phyloP scores from a whole-genome alignment of 2,888 invertebrate species.

The Athetis lepigone region DNA sequence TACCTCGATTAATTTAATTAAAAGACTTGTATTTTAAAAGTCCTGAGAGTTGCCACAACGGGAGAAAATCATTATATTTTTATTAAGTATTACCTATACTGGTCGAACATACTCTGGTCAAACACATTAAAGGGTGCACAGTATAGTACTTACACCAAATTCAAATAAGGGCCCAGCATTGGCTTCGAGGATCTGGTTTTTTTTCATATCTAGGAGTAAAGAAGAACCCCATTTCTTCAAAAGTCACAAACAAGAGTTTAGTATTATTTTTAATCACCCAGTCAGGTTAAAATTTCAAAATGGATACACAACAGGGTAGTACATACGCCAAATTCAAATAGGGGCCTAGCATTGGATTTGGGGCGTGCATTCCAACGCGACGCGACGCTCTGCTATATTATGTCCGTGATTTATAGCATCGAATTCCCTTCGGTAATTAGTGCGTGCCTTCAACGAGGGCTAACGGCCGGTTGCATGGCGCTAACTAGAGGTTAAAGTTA shows the following conservation, averaged over 20 bases:
- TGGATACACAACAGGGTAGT: slow-evolving; percentile 27
- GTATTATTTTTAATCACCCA: background rate
- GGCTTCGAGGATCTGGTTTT: too few relatives aligned
- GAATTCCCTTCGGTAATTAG: slow-evolving; percentile 90
- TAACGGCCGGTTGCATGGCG: slow-evolving; percentile 57
- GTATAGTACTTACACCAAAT: too few relatives aligned
- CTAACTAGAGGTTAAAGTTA: slow-evolving; percentile 48
- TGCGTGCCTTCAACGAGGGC: slow-evolving; percentile 83
- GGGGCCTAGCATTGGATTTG: slow-evolving; percentile 79
- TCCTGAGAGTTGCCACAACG: too few relatives aligned
- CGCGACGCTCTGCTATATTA: slow-evolving; percentile 87
- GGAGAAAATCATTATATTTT: too few relatives aligned
- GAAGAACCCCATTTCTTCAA: too few relatives aligned
- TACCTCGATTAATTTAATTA: too few relatives aligned
- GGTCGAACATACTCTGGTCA: too few relatives aligned
- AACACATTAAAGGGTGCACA: too few relatives aligned
- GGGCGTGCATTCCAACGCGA: slow-evolving; percentile 84
- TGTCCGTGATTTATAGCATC: slow-evolving; percentile 90
- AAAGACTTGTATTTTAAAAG: too few relatives aligned
- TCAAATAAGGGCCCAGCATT: too few relatives aligned
- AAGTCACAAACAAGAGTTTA: background rate
- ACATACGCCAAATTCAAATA: slow-evolving; percentile 77
- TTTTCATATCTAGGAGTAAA: too few relatives aligned
- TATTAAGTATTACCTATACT: too few relatives aligned
- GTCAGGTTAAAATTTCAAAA: slow-evolving; percentile 23